Conservation (phyloP, 2,113 vertebrate species). For the Paratilapia polleni region DNA sequence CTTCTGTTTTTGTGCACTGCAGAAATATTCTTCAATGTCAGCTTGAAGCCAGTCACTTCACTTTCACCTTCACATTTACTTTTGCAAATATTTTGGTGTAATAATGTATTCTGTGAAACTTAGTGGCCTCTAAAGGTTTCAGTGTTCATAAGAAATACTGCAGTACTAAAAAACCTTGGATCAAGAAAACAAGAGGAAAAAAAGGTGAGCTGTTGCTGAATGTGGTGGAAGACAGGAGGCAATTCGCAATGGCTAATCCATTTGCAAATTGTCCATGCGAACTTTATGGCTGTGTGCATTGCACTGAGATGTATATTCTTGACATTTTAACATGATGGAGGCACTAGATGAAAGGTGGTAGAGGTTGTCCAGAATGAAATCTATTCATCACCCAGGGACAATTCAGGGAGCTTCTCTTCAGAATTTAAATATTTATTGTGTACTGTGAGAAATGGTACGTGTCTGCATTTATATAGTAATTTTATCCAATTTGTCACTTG, state of each 20-base stretch:
- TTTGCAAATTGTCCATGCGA: neutral
- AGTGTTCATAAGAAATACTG: neutral
- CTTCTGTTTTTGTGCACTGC: neutral
- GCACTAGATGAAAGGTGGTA: neutral
- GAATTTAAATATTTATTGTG: neutral
- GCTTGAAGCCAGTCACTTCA: neutral
- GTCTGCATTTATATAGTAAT: neutral
- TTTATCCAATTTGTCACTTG: neutral
- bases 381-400: neutral
- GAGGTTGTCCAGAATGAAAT: constrained; percentile 1
- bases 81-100: constrained; percentile 8
- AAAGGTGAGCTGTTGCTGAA: neutral
- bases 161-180: neutral
- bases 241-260: neutral
- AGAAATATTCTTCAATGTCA: constrained; percentile 8
- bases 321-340: neutral
- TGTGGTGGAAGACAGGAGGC: neutral
- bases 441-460: neutral
- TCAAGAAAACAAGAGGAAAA: neutral
- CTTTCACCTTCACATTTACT: constrained; percentile 5
- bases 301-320: neutral
- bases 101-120: constrained; percentile 4
- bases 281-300: neutral
- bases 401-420: neutral
- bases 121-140: neutral